Base-by-base conservation (phyloP, 2,113 vertebrate species). In the Symphodus melops region DNA sequence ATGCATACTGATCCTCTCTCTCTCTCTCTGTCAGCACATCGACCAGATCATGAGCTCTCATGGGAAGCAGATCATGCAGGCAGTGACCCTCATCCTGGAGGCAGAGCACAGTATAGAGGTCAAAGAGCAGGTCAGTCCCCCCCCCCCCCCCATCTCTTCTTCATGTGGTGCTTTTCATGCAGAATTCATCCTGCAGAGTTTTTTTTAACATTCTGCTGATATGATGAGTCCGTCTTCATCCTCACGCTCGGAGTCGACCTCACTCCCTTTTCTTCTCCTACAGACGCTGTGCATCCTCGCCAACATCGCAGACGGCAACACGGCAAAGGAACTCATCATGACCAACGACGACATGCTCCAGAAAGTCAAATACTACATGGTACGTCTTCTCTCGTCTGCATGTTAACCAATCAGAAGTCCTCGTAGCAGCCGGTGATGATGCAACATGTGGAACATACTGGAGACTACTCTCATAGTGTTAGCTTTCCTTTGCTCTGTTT, bases 301-400 rank as follows among this genome's bases (percentile, higher is more conserved):
- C 84, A 99, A 99, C 91, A 97, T 99, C 86, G 97, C 97, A 37
- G 98, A 99, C 68, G 98, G 98, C 80, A 98, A 96, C 5, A 96
- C 97, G 39, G 98, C 98, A 78, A 99, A 99, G 91, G 97, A 98
- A 14, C 95, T 98, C 63, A 96, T 99, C 84, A 98, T 99, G 98
- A 98, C 97, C 81, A 99, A 99, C 72, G 96, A 99, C 63, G 98
- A 99, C 90, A 97, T 97, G 85, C 94, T 99, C 51, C 98, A 99
- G 93, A 99, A 99, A 95, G 95, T 99, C 88, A 99, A 98, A 87
- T 98, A 97, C 91, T 99, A 99, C 81, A 97, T 99, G 98, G 98
- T 98, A 89, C 42, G 5, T 0, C 25, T 13, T 52, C 51, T 16
- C 9, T 51, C 37, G 48, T 37, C 20, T 16, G 6, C 21, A 33